Percentiles rank a stretch among this genome's conserved stretches.
Evolutionary conservation across 2,888 invertebrate genomes (phyloP).

Genomic region (Cantharis nigra): DNA sequence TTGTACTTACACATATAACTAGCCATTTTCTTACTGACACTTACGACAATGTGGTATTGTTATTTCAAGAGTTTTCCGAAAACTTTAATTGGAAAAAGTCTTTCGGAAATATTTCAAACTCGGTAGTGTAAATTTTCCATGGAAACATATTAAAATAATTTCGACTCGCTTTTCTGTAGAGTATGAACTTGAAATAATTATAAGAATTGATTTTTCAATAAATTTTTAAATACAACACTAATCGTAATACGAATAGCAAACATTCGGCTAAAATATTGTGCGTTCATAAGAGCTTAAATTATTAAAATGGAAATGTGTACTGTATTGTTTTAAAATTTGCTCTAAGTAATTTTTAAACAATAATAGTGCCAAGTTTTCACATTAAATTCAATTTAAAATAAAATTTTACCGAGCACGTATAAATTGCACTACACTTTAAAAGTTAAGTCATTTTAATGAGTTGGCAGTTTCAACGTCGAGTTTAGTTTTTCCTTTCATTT

Average conservation of each 20-base stretch:
- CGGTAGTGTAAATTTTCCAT: neutral
- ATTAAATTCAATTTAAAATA: neutral
- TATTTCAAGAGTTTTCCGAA: neutral
- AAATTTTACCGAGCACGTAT: neutral
- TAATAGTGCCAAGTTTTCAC: neutral
- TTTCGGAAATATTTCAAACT: neutral
- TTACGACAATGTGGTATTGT: neutral
- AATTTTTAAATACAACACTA: neutral
- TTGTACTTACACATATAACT: neutral
- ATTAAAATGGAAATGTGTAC: neutral
- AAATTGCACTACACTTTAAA: neutral
- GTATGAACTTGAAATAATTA: neutral
- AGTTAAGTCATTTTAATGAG: neutral
- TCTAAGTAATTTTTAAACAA: neutral
- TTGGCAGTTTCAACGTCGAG: neutral
- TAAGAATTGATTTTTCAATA: neutral
- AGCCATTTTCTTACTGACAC: neutral
- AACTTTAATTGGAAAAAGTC: neutral
- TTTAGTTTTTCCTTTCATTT: neutral
- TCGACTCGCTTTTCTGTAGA: neutral
- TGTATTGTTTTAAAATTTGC: neutral
- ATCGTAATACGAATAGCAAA: neutral
- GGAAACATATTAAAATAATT: neutral
- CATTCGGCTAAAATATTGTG: neutral
- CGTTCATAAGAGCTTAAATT: neutral